A percentile compares a stretch with the other conserved stretches of the same genome.
Conservation (phyloP, 2,797 vertebrate genomes). For the Furcifer pardalis region DNA sequence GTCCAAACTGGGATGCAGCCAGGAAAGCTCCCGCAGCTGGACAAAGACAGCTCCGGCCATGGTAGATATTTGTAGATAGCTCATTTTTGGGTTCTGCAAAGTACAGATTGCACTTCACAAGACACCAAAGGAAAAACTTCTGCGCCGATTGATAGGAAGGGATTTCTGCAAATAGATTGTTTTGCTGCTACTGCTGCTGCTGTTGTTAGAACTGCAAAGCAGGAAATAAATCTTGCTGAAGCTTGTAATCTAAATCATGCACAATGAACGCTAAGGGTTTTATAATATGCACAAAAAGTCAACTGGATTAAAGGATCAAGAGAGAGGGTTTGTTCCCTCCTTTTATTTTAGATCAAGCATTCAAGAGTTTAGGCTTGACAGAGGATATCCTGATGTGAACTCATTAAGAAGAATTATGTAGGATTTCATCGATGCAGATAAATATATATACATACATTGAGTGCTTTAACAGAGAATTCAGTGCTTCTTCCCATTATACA, state of each 20-base stretch:
- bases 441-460: background rate
- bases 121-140: background rate
- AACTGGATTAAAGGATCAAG: slow-evolving; percentile 54
- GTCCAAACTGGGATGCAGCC: too few species aligned
- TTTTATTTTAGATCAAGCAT: background rate
- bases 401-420: background rate
- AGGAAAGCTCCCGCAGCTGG: too few species aligned
- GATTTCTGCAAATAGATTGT: background rate
- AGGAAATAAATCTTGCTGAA: too few species aligned
- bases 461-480: too few species aligned
- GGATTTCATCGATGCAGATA: background rate
- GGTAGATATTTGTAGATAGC: too few species aligned
- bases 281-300: slow-evolving; percentile 7
- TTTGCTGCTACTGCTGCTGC: too few species aligned
- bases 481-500: too few species aligned
- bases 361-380: slow-evolving; percentile 19
- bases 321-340: background rate
- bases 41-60: too few species aligned
- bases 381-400: slow-evolving; percentile 23
- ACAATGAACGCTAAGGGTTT: background rate
- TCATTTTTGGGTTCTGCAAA: too few species aligned
- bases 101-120: background rate
- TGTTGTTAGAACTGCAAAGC: too few species aligned
- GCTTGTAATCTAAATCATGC: background rate
- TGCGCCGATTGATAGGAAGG: background rate